phyloP scores from a whole-genome alignment of 2,888 invertebrate species.

The Agonopterix arenella region DNA sequence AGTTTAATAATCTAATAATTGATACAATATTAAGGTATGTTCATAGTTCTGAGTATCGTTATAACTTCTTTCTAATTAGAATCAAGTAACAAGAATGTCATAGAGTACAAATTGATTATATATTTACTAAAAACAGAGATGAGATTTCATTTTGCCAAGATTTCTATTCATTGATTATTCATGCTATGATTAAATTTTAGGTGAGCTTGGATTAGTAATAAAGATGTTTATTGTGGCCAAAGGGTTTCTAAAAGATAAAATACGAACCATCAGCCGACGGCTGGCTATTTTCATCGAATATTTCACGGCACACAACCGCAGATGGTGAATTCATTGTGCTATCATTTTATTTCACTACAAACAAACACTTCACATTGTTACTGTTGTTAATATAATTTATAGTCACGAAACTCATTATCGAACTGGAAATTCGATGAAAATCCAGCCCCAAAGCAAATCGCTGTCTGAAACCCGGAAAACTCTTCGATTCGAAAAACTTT shows the following conservation, averaged over 20 bases:
- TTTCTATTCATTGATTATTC: no score
- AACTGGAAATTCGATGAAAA: slow-evolving; percentile 4
- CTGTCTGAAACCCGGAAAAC: not conserved
- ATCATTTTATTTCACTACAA: slow-evolving; percentile 38
- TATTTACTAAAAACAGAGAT: no score
- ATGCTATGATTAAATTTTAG: no score
- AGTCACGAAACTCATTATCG: slow-evolving; percentile 11
- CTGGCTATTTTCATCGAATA: slow-evolving; percentile 90
- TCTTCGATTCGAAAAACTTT: not conserved
- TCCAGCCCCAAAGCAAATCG: not conserved
- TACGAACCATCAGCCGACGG: slow-evolving; percentile 88
- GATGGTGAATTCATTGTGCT: slow-evolving; percentile 60
- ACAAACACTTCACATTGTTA: slow-evolving; percentile 15
- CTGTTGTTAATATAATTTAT: not conserved
- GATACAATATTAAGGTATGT: no score
- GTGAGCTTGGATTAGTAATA: not conserved
- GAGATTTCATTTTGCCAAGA: no score
- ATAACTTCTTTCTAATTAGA: no score
- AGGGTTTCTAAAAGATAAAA: slow-evolving; percentile 14
- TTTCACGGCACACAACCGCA: slow-evolving; percentile 86
- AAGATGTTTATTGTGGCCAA: not conserved
- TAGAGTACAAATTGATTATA: no score
- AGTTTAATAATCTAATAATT: no score
- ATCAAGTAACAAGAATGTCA: no score
- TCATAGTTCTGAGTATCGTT: no score